Base-by-base conservation (phyloP, 1,140 invertebrate genomes). In the Eueides isabella region DNA sequence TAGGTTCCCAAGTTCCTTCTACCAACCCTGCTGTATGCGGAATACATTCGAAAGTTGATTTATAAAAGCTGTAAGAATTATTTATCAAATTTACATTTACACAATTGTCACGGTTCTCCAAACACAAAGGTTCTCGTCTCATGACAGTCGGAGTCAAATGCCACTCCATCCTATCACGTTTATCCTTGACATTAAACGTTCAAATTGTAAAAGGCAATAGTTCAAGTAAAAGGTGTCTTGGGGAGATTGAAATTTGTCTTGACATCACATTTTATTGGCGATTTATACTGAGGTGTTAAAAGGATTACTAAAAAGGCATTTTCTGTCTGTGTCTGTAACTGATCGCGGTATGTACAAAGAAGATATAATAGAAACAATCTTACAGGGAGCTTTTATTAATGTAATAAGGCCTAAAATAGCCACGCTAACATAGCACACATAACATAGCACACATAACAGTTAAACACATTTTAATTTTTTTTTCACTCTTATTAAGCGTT, bases 161-260 rank as follows among this genome's bases (percentile, higher is more conserved):
- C 23, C 48, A 55, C 48, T 55, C 19, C 48, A 55, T 55, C 48
- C 48, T 55, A 55, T 55, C 48, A 55, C 48, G 48, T 26, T 55
- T 55, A 55, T 55, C 48, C 48, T 55, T 55, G 48, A 26, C 48
- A 55, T 26, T 55, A 55, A 11, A 26, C 7, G 23, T 55, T 14
- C 35, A 55, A 55, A 55, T 55, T 55, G 48, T 55, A 7, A 55
- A 26, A 55, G 19, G 19, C 23, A 55, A 55, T 12, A 55, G 48
- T 55, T 55, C 19, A 55, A 55, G 48, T 55, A 55, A 55, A 11
- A 55, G 48, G 48, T 55, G 48, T 11, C 5, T 48, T 26, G 23
- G 48, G 9, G 23, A 55, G 48, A 55, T 55, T 55, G 7, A 26
- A 55, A 26, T 55, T 55, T 55, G 19, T 23, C 9, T 55, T 26